phyloP scores from a whole-genome alignment of 2,888 invertebrate genomes.

The Drosophila gaucha region DNA sequence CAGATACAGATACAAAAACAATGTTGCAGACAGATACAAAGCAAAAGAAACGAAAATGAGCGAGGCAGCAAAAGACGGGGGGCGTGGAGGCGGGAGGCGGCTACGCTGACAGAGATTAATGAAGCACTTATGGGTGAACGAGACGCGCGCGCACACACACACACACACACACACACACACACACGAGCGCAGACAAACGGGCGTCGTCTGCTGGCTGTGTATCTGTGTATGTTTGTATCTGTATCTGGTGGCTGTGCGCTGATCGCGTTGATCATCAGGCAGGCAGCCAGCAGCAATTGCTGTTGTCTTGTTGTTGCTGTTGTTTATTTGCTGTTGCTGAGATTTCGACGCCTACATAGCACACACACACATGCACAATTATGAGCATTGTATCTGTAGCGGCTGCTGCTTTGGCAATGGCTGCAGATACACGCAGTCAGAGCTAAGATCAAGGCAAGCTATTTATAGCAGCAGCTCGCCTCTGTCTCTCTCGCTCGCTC shows the following conservation, averaged over 20 bases:
- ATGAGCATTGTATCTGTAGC: conserved; percentile 24
- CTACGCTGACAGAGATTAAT: conserved; percentile 78
- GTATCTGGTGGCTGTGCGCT: conserved; percentile 50
- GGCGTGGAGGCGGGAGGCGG: neutral
- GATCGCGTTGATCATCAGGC: conserved; percentile 40
- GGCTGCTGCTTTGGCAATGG: conserved; percentile 40
- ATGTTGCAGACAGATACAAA: conserved; percentile 31
- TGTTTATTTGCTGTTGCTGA: conserved; percentile 44
- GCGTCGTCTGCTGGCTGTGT: conserved; percentile 4
- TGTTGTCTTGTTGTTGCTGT: conserved; percentile 32
- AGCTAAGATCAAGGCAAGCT: conserved; percentile 58
- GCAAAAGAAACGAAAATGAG: conserved; percentile 54
- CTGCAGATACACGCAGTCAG: conserved; percentile 48
- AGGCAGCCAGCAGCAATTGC: conserved; percentile 26
- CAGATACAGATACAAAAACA: conserved; percentile 30
- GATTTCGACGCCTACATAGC: conserved; percentile 67
- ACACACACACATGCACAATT: conserved; percentile 14
- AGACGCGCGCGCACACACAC: conserved; percentile 39
- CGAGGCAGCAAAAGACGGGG: conserved; percentile 11
- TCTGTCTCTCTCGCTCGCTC: conserved; percentile 3
- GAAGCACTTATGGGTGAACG: conserved; percentile 79
- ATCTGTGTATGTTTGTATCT: conserved; percentile 15
- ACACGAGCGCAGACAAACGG: conserved; percentile 14
- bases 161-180: conserved; percentile 28
- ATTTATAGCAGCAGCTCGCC: conserved; percentile 58